Base-by-base conservation (phyloP, 2,888 invertebrate genomes). In the Ormyrus pomaceus region DNA sequence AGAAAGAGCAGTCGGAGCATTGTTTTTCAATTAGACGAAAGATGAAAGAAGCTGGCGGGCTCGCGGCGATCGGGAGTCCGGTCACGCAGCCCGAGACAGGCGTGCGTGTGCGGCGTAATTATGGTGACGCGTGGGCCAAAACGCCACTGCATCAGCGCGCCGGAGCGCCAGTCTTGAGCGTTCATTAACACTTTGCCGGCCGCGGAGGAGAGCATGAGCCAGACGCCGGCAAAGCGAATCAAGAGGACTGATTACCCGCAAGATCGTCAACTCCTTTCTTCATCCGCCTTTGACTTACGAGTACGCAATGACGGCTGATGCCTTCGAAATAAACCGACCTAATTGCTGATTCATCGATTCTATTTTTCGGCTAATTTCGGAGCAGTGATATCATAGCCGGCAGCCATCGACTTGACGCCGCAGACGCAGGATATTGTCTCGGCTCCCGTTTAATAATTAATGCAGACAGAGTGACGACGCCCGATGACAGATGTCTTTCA, bases 391-490 rank as follows among this genome's bases (percentile, higher is more conserved):
- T 79, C 74, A 70, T 65, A 34, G 34, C 64, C 58, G 8, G 50
- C 9, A 61, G 7, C 45, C 45, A 56, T 56, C 56, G 79, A 62
- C 68, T 66, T 51, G 77, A 72, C 50, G 74, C 74, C n/a, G 48
- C 19, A 68, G 70, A 89, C 88, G 19, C 89, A 88, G 89, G 88
- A 89, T 88, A 89, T 88, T 87, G 87, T 88, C 88, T 87, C 86
- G 85, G 87, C 86, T 83, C 87, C 89, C 87, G 86, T 88, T 87
- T 86, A 83, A 87, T 89, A 89, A 90, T 89, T 89, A 89, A 88
- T 89, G 86, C 87, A 87, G 87, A 85, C 80, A 62, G 56, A 46
- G 74, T 66, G 77, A 48, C 75, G 68, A 81, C 77, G 58, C 34
- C 13, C 50, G 81, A 82, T 69, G 59, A 46, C 80, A 66, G 51